These are phyloP conservation scores for Rhyacophila brunnea DNA, from an alignment of 1,140 invertebrate species.

Conservation along the genomic window DNA sequence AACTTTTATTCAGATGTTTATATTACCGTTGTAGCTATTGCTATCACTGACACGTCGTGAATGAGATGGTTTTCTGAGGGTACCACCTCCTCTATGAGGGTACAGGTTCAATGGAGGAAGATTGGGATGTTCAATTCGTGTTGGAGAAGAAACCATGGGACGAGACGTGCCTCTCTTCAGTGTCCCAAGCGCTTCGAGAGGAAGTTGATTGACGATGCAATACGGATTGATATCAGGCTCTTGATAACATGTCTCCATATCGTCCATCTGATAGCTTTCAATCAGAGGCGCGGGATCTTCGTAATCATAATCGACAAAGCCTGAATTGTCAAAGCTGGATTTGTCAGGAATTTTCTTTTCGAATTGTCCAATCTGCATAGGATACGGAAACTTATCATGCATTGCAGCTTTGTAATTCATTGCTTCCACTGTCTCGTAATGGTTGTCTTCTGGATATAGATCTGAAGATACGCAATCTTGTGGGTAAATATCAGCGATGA, in stretches of 20 bases:
- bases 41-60: slow-evolving; percentile 63
- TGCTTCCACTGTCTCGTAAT: slow-evolving; percentile 73
- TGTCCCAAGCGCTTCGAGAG: slow-evolving; percentile 51
- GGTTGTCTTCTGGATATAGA: slow-evolving; percentile 64
- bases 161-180: slow-evolving; percentile 50
- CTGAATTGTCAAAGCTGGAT: slow-evolving; percentile 62
- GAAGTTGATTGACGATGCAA: slow-evolving; percentile 32
- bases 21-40: slow-evolving; percentile 51
- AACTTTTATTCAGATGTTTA: slow-evolving; percentile 25
- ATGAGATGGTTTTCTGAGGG: slow-evolving; percentile 56
- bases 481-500: slow-evolving; percentile 62
- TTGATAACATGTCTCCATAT: slow-evolving; percentile 54
- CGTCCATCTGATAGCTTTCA: slow-evolving; percentile 68
- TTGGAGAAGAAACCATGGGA: slow-evolving; percentile 70
- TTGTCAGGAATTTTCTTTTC: slow-evolving; percentile 40
- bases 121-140: slow-evolving; percentile 77
- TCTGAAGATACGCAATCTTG: slow-evolving; percentile 47
- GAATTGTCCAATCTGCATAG: slow-evolving; percentile 36
- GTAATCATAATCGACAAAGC: slow-evolving; percentile 73
- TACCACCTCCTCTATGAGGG: slow-evolving; percentile 53
- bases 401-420: slow-evolving; percentile 51
- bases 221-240: slow-evolving; percentile 39
- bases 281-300: slow-evolving; percentile 69
- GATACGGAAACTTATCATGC: slow-evolving; percentile 42
- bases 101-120: slow-evolving; percentile 72